These are phyloP conservation scores for Piprites chloris DNA, from an alignment of 2,113 vertebrate genomes.

Conservation along the genomic window DNA sequence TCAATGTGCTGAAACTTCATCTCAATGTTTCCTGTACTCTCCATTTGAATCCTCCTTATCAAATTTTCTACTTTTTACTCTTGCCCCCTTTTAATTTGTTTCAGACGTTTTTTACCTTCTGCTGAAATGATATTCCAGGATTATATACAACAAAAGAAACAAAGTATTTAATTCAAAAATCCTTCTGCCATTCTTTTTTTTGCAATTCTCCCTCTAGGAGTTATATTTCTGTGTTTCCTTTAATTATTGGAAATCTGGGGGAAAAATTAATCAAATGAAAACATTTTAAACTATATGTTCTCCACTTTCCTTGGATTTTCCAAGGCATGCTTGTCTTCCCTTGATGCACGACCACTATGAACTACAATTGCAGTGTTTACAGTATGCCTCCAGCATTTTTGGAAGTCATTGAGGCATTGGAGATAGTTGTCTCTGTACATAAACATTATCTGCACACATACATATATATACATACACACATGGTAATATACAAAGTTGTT, in stretches of 20 bases:
- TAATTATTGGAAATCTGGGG: neutral
- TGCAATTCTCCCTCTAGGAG: neutral
- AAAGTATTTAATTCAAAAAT: neutral
- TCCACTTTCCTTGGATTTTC: neutral
- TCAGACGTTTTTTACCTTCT: neutral
- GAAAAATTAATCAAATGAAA: neutral
- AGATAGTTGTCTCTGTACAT: neutral
- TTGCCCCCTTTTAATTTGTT: neutral
- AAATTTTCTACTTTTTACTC: neutral
- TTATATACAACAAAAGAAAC: neutral
- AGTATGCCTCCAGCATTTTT: neutral
- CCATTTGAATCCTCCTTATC: neutral
- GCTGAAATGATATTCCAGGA: neutral
- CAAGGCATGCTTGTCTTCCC: neutral
- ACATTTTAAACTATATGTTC: neutral
- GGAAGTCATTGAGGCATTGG: neutral
- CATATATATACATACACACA: fast-evolving
- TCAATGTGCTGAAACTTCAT: neutral
- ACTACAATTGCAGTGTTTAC: neutral
- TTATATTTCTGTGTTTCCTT: neutral
- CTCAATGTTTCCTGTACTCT: neutral
- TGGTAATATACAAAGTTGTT: neutral
- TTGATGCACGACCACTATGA: neutral
- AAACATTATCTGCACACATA: neutral
- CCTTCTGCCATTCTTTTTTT: neutral